Evolutionary conservation across 2,888 invertebrate species (phyloP).

Genomic region (Neuroscelio doddi): DNA sequence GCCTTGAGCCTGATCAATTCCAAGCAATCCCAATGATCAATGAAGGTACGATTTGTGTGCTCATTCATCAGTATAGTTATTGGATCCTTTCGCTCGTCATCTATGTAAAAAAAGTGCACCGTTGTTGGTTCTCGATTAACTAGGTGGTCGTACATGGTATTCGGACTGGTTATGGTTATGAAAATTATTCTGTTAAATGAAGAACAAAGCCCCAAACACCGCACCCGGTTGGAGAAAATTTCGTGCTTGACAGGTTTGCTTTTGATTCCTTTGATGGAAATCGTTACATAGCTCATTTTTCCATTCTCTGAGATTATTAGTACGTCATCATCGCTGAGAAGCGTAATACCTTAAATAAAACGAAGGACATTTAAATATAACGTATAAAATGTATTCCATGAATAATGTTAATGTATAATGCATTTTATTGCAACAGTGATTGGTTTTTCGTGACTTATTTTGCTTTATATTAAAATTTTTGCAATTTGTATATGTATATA

Average conservation of each 20-base stretch:
- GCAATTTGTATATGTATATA: no score
- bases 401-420: no score
- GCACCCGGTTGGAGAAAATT: slow-evolving; percentile 50
- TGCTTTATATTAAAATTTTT: no score
- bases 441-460: no score
- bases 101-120: slow-evolving; percentile 56
- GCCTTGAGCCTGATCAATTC: slow-evolving; percentile 62
- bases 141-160: slow-evolving; percentile 65
- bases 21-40: slow-evolving; percentile 66
- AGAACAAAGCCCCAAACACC: slow-evolving; percentile 61
- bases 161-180: slow-evolving; percentile 61
- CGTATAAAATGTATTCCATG: no score
- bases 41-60: slow-evolving; percentile 41
- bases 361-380: no score
- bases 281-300: slow-evolving; percentile 46
- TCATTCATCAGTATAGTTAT: slow-evolving; percentile 45
- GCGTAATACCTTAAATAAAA: slow-evolving; percentile 53
- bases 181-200: slow-evolving; percentile 58
- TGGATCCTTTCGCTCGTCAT: slow-evolving; percentile 53
- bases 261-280: slow-evolving; percentile 38
- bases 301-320: slow-evolving; percentile 59
- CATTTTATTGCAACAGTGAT: no score
- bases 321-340: slow-evolving; percentile 44
- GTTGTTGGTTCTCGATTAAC: slow-evolving; percentile 63
- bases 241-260: slow-evolving; percentile 43